phyloP scores from a whole-genome alignment of 1,140 invertebrate genomes.

The Drosophila lacteicornis region DNA sequence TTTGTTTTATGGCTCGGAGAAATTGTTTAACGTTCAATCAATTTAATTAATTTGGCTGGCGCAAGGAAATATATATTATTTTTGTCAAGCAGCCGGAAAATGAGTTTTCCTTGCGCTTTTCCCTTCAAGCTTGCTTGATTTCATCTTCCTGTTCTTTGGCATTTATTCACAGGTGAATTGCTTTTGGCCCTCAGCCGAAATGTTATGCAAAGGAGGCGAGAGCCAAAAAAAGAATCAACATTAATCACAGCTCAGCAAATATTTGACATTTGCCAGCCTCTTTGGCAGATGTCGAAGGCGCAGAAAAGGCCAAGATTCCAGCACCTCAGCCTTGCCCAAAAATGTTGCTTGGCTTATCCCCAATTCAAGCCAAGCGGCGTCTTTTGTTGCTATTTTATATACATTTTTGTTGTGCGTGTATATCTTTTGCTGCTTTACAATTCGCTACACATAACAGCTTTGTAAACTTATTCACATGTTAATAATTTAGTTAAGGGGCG shows the following conservation, averaged over 20 bases:
- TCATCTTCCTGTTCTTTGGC: constrained; percentile 22
- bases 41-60: constrained; percentile 71
- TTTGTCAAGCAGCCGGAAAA: constrained; percentile 56
- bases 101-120: constrained; percentile 48
- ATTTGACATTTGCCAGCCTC: constrained; percentile 76
- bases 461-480: constrained; percentile 66
- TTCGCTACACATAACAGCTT: constrained; percentile 41
- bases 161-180: constrained; percentile 66
- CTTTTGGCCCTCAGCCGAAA: constrained; percentile 43
- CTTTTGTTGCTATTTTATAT: constrained; percentile 25
- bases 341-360: constrained; percentile 37
- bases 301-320: background rate
- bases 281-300: constrained; percentile 29
- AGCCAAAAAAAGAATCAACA: constrained; percentile 72
- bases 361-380: constrained; percentile 23
- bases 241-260: constrained; percentile 83
- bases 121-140: constrained; percentile 16
- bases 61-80: constrained; percentile 37
- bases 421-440: constrained; percentile 12
- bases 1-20: constrained; percentile 57
- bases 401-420: constrained; percentile 1
- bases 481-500: constrained; percentile 64
- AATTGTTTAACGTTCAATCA: constrained; percentile 75
- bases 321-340: constrained; percentile 1
- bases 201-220: constrained; percentile 53